phyloP scores from a whole-genome alignment of 2,797 vertebrate species.

The Anguilla marmorata region DNA sequence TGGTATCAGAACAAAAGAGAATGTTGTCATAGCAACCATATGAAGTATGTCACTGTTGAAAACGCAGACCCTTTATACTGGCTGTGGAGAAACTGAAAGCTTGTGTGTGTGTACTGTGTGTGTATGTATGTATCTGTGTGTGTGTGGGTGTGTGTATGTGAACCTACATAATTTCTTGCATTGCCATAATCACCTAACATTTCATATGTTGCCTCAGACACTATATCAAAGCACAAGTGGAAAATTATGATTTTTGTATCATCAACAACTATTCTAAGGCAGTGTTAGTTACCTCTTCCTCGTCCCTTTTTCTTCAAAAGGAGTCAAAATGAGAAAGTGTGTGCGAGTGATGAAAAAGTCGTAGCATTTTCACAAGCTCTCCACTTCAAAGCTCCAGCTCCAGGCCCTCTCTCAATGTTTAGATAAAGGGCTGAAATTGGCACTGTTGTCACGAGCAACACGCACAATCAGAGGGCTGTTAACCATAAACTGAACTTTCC shows the following conservation, averaged over 20 bases:
- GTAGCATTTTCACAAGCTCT: neutral
- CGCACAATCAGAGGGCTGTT: neutral
- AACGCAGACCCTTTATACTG: neutral
- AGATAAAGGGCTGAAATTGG: constrained; percentile 15
- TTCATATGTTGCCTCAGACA: neutral
- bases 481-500: neutral
- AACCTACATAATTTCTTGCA: neutral
- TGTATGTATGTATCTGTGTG: constrained; percentile 6
- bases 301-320: neutral
- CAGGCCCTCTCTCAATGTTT: constrained; percentile 4
- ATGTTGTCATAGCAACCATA: neutral
- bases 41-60: neutral
- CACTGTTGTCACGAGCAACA: neutral
- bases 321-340: neutral
- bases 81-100: neutral
- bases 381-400: constrained; percentile 12
- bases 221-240: neutral
- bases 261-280: neutral
- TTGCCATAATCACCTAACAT: neutral
- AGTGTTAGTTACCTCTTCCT: neutral
- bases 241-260: neutral
- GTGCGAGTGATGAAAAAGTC: neutral
- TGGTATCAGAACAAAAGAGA: neutral
- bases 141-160: neutral
- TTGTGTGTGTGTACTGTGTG: neutral